phyloP scores from a whole-genome alignment of 2,888 invertebrate species.

The Parnassius mnemosyne region DNA sequence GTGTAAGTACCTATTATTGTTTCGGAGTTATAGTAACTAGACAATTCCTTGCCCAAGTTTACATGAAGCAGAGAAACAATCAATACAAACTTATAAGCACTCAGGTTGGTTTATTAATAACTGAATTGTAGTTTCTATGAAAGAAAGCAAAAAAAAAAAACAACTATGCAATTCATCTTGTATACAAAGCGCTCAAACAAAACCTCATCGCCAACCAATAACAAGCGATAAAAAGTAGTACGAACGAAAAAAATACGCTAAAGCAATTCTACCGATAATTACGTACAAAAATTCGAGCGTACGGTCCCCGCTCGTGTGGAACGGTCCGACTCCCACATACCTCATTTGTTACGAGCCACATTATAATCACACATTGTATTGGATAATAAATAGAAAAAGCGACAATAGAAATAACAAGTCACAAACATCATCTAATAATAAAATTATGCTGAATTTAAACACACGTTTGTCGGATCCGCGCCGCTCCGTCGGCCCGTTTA shows the following conservation, averaged over 20 bases:
- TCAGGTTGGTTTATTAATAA: too few relatives aligned
- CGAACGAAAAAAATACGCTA: not conserved
- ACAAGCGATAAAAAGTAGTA: not conserved
- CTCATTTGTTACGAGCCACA: conserved; percentile 71
- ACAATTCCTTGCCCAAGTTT: too few relatives aligned
- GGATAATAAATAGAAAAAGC: conserved; percentile 78
- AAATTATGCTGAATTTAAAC: conserved; percentile 75
- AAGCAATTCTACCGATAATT: not conserved
- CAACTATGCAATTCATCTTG: too few relatives aligned
- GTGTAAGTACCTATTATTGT: too few relatives aligned
- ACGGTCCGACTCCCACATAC: conserved; percentile 65
- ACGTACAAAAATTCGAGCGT: not conserved
- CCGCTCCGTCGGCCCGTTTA: conserved; percentile 72
- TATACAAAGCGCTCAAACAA: too few relatives aligned
- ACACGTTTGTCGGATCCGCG: conserved; percentile 64
- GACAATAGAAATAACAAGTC: conserved; percentile 77
- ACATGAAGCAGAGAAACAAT: too few relatives aligned
- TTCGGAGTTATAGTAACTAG: too few relatives aligned
- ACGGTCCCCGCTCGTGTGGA: conserved; percentile 52
- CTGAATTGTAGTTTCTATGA: too few relatives aligned
- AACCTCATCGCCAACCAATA: too few relatives aligned
- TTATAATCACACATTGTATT: conserved; percentile 77
- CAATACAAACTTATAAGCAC: too few relatives aligned
- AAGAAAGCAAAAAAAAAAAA: too few relatives aligned
- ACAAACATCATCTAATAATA: conserved; percentile 77